Base-by-base conservation (phyloP, 2,888 invertebrate species). In the Eristalinus aeneus region DNA sequence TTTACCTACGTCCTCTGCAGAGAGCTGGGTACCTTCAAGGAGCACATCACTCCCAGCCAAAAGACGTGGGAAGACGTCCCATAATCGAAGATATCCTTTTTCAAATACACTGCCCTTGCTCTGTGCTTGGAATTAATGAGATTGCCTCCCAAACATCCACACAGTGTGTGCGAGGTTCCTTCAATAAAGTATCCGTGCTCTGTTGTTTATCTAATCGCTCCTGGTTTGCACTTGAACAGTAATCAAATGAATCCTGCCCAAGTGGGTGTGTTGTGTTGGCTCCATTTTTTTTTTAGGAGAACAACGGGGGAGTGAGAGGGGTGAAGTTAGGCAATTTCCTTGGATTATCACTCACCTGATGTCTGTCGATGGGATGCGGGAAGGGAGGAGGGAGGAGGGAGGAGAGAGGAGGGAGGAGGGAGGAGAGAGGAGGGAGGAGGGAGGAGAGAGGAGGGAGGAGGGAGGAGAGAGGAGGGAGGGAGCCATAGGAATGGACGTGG, bases 61-160 rank as follows among this genome's bases (percentile, higher is more conserved):
- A 16, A n/a, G 5, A 6, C 4, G 39, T n/a, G 39, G 39, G 39
- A 16, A n/a, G 46, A 27, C 27, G 27, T 27, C 27, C 46, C 46
- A 46, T 46, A 46, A 46, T 46, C 46, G 46, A 46, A 46, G 46
- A 46, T 46, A 46, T 46, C 46, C 65, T 53, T 67, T 67, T 31
- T 31, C 53, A 20, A 31, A 67, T 27, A 53, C 16, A 53, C 9
- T 34, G 34, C 34, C 34, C 9, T 6, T 12, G 23, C 8, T 54
- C 32, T 67, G 67, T 31, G 67, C 20, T 31, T 22, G 32, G 67
- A 67, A 67, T 67, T 54, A 67, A 67, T 67, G 54, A 67, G 67
- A 67, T 67, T 12, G 53, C 54, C 20, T 54, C 6, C 53, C 32
- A 67, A 54, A 32, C 32, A 20, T 32, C 12, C 6, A n/a, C 53